Conservation (phyloP, 2,113 vertebrate genomes). For the Otolemur garnettii region DNA sequence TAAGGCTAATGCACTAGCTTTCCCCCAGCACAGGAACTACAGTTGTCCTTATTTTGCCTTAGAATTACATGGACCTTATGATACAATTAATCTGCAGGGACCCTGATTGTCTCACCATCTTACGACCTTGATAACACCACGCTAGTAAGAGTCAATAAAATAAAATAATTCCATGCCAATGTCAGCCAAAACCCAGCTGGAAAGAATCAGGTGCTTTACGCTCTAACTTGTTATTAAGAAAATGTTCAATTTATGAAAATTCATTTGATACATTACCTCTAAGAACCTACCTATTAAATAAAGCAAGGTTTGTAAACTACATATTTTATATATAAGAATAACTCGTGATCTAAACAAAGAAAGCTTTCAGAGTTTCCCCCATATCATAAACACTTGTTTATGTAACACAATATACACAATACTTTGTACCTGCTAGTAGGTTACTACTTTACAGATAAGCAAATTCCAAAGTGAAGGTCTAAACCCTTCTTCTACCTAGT, state of each 20-base stretch:
- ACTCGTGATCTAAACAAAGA: neutral
- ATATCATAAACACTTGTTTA: neutral
- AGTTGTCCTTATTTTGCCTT: neutral
- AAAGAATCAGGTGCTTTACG: neutral
- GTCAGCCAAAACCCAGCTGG: conserved; percentile 36
- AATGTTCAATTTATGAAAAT: conserved; percentile 49
- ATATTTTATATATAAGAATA: neutral
- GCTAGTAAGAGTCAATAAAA: conserved; percentile 5
- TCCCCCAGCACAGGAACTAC: neutral
- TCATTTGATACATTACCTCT: neutral
- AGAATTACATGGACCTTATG: neutral
- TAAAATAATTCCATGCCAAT: neutral
- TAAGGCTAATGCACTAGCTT: neutral
- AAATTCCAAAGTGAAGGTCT: neutral
- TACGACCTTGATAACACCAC: neutral
- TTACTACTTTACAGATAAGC: neutral
- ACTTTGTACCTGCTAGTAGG: neutral
- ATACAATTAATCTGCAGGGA: neutral
- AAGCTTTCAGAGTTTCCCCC: neutral
- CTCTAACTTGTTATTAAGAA: neutral
- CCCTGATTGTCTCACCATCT: neutral
- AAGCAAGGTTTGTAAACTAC: conserved; percentile 27
- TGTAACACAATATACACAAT: neutral
- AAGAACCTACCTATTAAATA: conserved; percentile 12
- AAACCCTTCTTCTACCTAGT: neutral